phyloP scores from a whole-genome alignment of 1,140 invertebrate genomes.

The Venturia canescens region DNA sequence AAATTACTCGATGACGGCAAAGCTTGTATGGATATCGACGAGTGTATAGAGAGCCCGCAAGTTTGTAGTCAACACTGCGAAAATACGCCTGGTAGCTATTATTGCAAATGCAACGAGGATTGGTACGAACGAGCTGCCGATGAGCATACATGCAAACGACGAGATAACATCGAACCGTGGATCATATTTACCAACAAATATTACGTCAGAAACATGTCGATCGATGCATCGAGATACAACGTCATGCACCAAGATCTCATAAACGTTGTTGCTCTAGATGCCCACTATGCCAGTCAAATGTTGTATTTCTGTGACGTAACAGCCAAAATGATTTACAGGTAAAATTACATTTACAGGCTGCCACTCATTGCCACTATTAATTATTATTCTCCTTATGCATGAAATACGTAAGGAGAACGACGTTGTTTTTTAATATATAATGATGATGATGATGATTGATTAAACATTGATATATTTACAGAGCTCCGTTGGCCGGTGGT shows the following conservation, averaged over 20 bases:
- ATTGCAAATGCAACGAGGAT: conserved; percentile 96
- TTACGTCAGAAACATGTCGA: conserved; percentile 96
- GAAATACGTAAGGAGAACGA: too few relatives aligned
- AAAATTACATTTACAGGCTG: too few relatives aligned
- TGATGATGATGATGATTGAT: too few relatives aligned
- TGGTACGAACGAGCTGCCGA: conserved; percentile 93
- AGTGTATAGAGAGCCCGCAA: conserved; percentile 93
- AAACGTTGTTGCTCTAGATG: conserved; percentile 97
- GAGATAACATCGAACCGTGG: conserved; percentile 91
- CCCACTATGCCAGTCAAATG: conserved; percentile 89
- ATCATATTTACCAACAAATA: conserved; percentile 98
- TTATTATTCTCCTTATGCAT: too few relatives aligned
- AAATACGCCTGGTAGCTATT: conserved; percentile 96
- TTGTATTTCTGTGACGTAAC: conserved; percentile 97
- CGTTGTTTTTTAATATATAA: too few relatives aligned
- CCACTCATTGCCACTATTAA: too few relatives aligned
- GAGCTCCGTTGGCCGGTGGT: conserved; percentile 71
- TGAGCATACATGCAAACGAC: conserved; percentile 93
- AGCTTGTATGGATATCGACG: conserved; percentile 95
- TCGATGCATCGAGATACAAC: conserved; percentile 90
- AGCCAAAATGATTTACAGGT: conserved; percentile 92
- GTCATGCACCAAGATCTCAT: conserved; percentile 96
- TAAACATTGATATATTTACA: too few relatives aligned
- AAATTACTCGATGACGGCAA: conserved; percentile 90
- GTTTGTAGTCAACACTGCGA: conserved; percentile 97